Evolutionary conservation across 2,888 invertebrate genomes (phyloP).

Genomic region (Erebia palarica): DNA sequence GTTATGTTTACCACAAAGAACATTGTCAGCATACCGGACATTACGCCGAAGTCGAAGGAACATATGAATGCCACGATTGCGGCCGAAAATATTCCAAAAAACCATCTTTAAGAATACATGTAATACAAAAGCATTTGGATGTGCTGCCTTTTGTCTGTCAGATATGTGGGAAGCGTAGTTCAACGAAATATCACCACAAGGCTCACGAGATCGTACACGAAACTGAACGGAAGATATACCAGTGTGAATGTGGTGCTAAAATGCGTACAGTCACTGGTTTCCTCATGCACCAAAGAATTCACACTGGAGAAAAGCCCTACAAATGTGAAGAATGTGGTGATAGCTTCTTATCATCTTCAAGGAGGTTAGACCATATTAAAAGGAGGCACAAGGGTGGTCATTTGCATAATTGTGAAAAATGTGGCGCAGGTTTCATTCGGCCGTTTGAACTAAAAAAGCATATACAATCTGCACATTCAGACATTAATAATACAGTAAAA

Average conservation of each 20-base stretch:
- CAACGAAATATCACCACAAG: slow-evolving; percentile 60
- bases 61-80: slow-evolving; percentile 63
- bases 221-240: slow-evolving; percentile 51
- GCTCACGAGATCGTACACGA: slow-evolving; percentile 62
- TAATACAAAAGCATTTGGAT: slow-evolving; percentile 68
- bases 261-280: slow-evolving; percentile 61
- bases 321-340: slow-evolving; percentile 64
- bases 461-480: slow-evolving; percentile 53
- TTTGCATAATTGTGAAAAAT: slow-evolving; percentile 62
- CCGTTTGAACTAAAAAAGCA: slow-evolving; percentile 72
- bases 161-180: slow-evolving; percentile 66
- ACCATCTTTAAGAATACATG: slow-evolving; percentile 65
- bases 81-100: slow-evolving; percentile 62
- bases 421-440: slow-evolving; percentile 63
- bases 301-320: slow-evolving; percentile 66
- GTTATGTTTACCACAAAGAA: slow-evolving; percentile 58
- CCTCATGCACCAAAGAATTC: slow-evolving; percentile 63
- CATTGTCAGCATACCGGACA: slow-evolving; percentile 46
- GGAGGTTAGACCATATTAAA: slow-evolving; percentile 67
- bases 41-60: slow-evolving; percentile 20
- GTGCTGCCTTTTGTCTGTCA: slow-evolving; percentile 63
- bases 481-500: background rate
- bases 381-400: slow-evolving; percentile 57
- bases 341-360: slow-evolving; percentile 66
- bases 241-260: slow-evolving; percentile 65